Base-by-base conservation (phyloP, 1,140 invertebrate species). In the Drosophila teissieri region DNA sequence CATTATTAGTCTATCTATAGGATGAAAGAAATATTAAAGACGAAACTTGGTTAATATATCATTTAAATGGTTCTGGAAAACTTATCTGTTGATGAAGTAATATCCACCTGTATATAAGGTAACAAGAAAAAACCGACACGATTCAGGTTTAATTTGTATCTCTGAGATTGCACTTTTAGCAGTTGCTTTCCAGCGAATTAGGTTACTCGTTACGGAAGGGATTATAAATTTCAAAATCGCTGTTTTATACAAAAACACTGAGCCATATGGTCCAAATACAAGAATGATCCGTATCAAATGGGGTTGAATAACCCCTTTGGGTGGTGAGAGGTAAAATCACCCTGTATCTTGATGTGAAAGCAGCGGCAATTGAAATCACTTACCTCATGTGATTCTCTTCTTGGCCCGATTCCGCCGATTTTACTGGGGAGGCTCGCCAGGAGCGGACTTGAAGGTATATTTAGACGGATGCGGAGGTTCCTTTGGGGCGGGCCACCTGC, bases 401-500 rank as follows among this genome's bases (percentile, higher is more conserved):
- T 65, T 65, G 48, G 53, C 48, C 73, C 49, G 49, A 67, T 37
- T 75, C 31, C 10, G 48, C 24, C 22, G 14, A 45, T 54, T 55
- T 48, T 19, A 19, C 46, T 48, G 19, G 27, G 45, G 45, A 27
- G 48, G 52, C 73, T 75, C 73, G 73, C 73, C 73, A 76, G 73
- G 72, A 76, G 73, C 73, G 42, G 53, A 58, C 62, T 76, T 61
- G 15, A 27, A 64, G 44, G 55, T 76, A 67, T 73, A 60, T 53
- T 72, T 72, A 69, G 22, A 69, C 44, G 60, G 54, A 69, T 69
- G 22, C 37, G 73, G 63, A 60, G 51, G 52, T 78, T 73, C 49
- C 48, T 63, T 79, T 31, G 44, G 61, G 53, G 4, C 12, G 14
- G 46, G 39, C 60, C 80, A 84, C 80, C 80, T 84, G 80, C 72